Evolutionary conservation across 2,888 invertebrate species (phyloP).

Genomic region (Perizoma affinitatum): DNA sequence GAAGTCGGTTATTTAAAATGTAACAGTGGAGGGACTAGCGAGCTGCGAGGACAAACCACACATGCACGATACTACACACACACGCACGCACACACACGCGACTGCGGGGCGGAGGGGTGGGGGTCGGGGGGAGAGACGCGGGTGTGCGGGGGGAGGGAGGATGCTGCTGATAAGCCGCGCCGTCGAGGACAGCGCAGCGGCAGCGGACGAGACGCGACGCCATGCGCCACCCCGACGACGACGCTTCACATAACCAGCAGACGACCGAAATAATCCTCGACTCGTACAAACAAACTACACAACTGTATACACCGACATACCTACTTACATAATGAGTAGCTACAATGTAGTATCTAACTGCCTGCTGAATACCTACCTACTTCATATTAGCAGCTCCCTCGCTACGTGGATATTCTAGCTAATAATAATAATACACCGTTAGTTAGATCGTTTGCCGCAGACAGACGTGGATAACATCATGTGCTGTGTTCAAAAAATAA

Average conservation of each 20-base stretch:
- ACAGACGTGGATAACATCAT: background rate
- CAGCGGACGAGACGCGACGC: too few species aligned
- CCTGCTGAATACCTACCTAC: too few species aligned
- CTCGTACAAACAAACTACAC: conserved; percentile 10
- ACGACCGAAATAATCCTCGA: conserved; percentile 12
- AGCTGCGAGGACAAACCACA: too few species aligned
- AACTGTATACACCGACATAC: background rate
- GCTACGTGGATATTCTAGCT: background rate
- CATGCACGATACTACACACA: too few species aligned
- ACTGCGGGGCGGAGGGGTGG: too few species aligned
- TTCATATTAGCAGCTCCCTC: conserved; percentile 1
- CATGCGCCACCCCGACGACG: too few species aligned
- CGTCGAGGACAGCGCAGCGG: conserved; percentile 20
- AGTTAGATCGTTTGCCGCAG: conserved; percentile 20
- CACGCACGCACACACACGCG: conserved; percentile 1
- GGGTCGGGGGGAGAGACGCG: too few species aligned
- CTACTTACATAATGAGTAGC: conserved; percentile 11
- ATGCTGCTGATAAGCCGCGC: too few species aligned
- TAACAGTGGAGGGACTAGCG: too few species aligned
- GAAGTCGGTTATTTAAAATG: too few species aligned
- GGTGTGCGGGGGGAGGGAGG: too few species aligned
- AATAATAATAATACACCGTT: conserved; percentile 22
- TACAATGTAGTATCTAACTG: background rate
- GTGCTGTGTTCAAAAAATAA: conserved; percentile 20
- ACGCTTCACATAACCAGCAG: conserved; percentile 29